Conservation (phyloP, 2,113 vertebrate genomes). For the Brienomyrus longianalis region DNA sequence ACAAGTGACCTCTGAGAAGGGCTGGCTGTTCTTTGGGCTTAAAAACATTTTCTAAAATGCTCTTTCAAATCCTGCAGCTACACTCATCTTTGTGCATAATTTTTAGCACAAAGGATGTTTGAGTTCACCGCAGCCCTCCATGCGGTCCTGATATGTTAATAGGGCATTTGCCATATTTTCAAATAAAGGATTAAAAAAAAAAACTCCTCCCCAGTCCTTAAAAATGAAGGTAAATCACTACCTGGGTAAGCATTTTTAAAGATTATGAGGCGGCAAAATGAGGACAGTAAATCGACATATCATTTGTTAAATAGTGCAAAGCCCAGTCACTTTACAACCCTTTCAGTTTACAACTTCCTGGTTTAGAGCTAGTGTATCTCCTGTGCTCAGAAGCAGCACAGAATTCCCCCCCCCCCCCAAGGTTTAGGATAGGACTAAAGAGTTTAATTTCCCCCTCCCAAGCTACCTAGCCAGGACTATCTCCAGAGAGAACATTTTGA, state of each 20-base stretch:
- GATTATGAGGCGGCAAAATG: not conserved
- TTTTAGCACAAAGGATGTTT: not conserved
- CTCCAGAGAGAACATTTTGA: conserved; percentile 67
- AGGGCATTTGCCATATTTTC: not conserved
- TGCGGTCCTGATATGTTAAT: not conserved
- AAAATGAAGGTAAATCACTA: not conserved
- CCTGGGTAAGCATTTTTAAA: not conserved
- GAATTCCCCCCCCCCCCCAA: not conserved
- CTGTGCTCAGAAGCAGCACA: conserved; percentile 22
- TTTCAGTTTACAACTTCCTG: conserved; percentile 45
- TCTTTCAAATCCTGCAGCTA: not conserved
- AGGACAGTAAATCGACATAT: not conserved
- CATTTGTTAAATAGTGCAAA: conserved; percentile 2
- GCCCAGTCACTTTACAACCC: conserved; percentile 33
- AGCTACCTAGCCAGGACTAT: conserved; percentile 44
- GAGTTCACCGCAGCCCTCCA: not conserved
- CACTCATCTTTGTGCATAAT: not conserved
- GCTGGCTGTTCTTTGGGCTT: not conserved
- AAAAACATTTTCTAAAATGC: not conserved
- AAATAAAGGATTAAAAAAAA: conserved; percentile 3
- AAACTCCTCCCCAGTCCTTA: not conserved
- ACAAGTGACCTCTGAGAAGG: not conserved
- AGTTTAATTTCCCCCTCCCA: not conserved
- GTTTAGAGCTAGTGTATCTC: conserved; percentile 43
- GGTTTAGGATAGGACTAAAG: not conserved